Base-by-base conservation (phyloP, 2,888 invertebrate genomes). In the Cerastis rubricosa region DNA sequence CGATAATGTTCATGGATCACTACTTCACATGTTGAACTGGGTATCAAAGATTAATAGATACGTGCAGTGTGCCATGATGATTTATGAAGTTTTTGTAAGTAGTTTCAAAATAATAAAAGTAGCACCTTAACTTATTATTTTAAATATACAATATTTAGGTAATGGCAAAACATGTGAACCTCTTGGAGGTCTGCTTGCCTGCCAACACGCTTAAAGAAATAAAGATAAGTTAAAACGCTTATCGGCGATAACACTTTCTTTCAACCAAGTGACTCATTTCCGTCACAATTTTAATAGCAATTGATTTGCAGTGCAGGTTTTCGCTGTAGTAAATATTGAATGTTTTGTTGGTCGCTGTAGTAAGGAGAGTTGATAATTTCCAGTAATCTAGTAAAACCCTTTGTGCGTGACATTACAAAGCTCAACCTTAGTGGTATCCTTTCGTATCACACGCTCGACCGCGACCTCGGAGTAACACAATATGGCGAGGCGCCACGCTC, bases 381-480 rank as follows among this genome's bases (percentile, higher is more conserved):
- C 73, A 54, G 49, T 74, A 81, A 84, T 81, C 73, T 57, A 71
- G 76, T 87, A 87, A 88, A 77, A 81, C 81, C 85, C 85, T 85
- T 90, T 91, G 94, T 91, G 87, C 92, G 88, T 92, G 93, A 94
- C 88, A 88, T 90, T 94, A 95, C 95, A 76, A 88, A 90, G 93
- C 89, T 93, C 93, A 94, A 93, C 95, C 95, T 95, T 93, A 94
- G 90, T 89, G 89, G 91, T 95, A 93, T 94, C 93, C 94, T 94
- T 94, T 94, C 85, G 92, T 92, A 94, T 93, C 93, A 94, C 90
- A 93, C 92, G 93, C 91, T 93, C 90, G 93, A 93, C 92, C 91
- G 90, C 93, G 94, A 91, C 94, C 95, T 95, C 94, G 93, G 90
- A 88, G 96, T 95, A 95, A 96, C 93, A 93, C 93, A 92, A 95